Conservation (phyloP, 1,140 invertebrate species). For the Listronotus bonariensis region DNA sequence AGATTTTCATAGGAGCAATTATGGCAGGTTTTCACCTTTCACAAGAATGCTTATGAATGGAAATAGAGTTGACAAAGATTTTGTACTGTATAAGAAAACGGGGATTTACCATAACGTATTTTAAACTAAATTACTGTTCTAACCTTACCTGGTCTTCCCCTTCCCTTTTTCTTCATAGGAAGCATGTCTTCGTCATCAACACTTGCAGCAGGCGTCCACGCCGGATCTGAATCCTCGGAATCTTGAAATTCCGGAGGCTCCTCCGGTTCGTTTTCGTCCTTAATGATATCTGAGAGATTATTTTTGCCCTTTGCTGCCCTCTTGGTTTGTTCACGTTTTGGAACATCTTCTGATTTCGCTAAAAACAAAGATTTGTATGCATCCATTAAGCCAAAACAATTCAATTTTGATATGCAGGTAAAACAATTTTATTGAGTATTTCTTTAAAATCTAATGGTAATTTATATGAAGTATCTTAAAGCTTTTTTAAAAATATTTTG, state of each 20-base stretch:
- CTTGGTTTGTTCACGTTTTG: constrained; percentile 65
- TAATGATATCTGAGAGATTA: constrained; percentile 57
- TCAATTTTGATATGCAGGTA: too few species aligned
- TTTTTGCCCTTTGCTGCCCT: constrained; percentile 70
- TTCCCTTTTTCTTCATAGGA: constrained; percentile 36
- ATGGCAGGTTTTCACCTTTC: too few species aligned
- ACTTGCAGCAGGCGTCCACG: constrained; percentile 70
- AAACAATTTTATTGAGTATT: too few species aligned
- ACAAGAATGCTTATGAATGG: too few species aligned
- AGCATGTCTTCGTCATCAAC: constrained; percentile 50
- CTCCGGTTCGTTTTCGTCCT: constrained; percentile 57
- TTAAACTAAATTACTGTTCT: neutral
- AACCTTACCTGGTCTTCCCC: constrained; percentile 32
- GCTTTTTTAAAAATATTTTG: too few species aligned
- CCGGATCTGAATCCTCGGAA: constrained; percentile 70
- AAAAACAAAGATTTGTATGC: neutral
- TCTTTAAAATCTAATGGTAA: too few species aligned
- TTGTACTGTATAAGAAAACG: too few species aligned
- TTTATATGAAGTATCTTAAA: too few species aligned
- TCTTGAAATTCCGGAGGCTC: constrained; percentile 62
- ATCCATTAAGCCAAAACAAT: too few species aligned
- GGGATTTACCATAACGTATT: too few species aligned
- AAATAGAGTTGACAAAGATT: too few species aligned
- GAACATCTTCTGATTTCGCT: constrained; percentile 47
- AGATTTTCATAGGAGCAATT: too few species aligned